A percentile compares a stretch with the other conserved stretches of the same genome.
Conservation (phyloP, 2,888 invertebrate genomes). For the Sclerodermus sp. region DNA sequence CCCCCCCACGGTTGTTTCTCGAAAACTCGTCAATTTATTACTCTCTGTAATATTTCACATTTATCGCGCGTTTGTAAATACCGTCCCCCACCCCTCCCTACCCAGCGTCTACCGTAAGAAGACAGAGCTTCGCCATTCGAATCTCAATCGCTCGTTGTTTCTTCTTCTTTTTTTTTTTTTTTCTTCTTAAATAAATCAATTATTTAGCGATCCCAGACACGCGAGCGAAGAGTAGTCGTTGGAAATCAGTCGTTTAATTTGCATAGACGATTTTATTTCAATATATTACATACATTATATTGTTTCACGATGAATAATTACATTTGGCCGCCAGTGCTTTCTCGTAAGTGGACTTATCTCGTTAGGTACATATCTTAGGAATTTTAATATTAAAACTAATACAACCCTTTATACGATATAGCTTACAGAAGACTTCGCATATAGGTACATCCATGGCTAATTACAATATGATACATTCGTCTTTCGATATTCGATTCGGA, state of each 20-base stretch:
- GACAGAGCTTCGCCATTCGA: too few species aligned
- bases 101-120: too few species aligned
- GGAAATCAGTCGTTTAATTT: too few species aligned
- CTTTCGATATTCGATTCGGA: too few species aligned
- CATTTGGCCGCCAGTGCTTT: slow-evolving; percentile 34
- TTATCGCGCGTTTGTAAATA: too few species aligned
- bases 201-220: too few species aligned
- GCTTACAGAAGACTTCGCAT: slow-evolving; percentile 31
- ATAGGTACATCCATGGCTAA: slow-evolving; percentile 48
- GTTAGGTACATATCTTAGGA: slow-evolving; percentile 30
- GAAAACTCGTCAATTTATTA: too few species aligned
- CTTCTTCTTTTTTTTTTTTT: slow-evolving; percentile 12
- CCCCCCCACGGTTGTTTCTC: too few species aligned
- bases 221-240: too few species aligned
- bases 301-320: slow-evolving; percentile 50
- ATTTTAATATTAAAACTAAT: slow-evolving; percentile 32
- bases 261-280: slow-evolving; percentile 34
- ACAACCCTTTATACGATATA: slow-evolving; percentile 32
- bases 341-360: slow-evolving; percentile 12
- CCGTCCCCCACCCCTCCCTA: too few species aligned
- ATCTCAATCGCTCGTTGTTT: background rate
- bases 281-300: slow-evolving; percentile 50
- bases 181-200: slow-evolving; percentile 4
- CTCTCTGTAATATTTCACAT: too few species aligned
- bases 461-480: slow-evolving; percentile 55